Conservation (phyloP, 2,113 vertebrate species). For the Spea bombifrons region DNA sequence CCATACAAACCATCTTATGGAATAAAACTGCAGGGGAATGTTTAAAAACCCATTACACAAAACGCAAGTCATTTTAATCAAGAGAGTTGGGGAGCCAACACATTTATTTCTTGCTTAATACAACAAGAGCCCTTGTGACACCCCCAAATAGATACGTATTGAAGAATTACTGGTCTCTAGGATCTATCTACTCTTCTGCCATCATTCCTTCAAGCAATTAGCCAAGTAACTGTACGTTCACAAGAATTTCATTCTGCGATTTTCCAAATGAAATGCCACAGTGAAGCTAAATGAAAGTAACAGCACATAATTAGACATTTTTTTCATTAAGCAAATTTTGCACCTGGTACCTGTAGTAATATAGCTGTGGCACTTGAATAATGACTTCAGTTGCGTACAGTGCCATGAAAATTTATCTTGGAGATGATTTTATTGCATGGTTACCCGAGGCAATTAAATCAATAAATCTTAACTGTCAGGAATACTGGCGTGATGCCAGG, state of each 20-base stretch:
- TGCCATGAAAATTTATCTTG: constrained; percentile 90
- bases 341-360: constrained; percentile 83
- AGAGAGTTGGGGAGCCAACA: no score
- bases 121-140: no score
- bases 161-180: no score
- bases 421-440: constrained; percentile 92
- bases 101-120: no score
- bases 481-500: constrained; percentile 71
- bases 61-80: no score
- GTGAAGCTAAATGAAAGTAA: constrained; percentile 43
- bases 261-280: constrained; percentile 42
- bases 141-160: no score
- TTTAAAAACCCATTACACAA: no score
- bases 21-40: no score
- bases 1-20: no score
- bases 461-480: constrained; percentile 91
- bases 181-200: background rate
- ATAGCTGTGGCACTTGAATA: constrained; percentile 82
- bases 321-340: constrained; percentile 82
- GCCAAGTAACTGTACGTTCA: constrained; percentile 64
- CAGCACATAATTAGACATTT: constrained; percentile 71
- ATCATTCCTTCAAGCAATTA: constrained; percentile 70
- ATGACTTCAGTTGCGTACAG: constrained; percentile 75
- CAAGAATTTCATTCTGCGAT: constrained; percentile 47
- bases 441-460: constrained; percentile 93